Conservation (phyloP, 2,113 vertebrate genomes). For the Hypocryptadius cinnamomeus region DNA sequence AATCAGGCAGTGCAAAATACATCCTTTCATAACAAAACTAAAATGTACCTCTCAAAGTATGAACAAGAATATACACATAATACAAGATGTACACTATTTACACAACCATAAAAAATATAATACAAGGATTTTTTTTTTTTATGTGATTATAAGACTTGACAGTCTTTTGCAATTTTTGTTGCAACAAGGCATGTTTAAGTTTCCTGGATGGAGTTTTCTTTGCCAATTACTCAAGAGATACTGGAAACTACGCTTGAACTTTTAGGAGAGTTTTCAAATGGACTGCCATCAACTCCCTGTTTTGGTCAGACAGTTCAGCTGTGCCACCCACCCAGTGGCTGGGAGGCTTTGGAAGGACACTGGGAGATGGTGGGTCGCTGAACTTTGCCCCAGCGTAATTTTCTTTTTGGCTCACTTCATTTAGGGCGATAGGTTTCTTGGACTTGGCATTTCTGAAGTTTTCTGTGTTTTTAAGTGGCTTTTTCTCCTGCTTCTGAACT, state of each 20-base stretch:
- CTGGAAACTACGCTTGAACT: slow-evolving; percentile 73
- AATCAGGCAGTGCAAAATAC: slow-evolving; percentile 76
- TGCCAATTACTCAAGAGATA: slow-evolving; percentile 8
- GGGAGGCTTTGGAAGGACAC: slow-evolving; percentile 91
- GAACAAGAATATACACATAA: slow-evolving; percentile 90
- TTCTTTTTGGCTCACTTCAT: slow-evolving; percentile 79
- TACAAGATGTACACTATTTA: slow-evolving; percentile 91
- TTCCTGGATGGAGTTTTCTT: slow-evolving; percentile 55
- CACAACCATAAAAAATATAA: slow-evolving; percentile 82
- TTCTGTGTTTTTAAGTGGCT: slow-evolving; percentile 73
- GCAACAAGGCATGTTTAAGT: slow-evolving; percentile 71
- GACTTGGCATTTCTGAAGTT: slow-evolving; percentile 64
- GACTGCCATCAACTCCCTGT: slow-evolving; percentile 84
- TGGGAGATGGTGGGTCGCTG: slow-evolving; percentile 92
- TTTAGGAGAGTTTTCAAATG: slow-evolving; percentile 91
- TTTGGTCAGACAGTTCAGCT: slow-evolving; percentile 69
- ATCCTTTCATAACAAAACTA: slow-evolving; percentile 97
- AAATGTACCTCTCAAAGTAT: slow-evolving; percentile 88
- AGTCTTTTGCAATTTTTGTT: slow-evolving; percentile 68
- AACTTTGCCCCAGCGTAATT: slow-evolving; percentile 94
- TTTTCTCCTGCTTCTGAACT: slow-evolving; percentile 72
- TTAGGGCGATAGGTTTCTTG: slow-evolving; percentile 51
- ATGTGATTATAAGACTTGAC: slow-evolving; percentile 56
- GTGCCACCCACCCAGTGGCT: slow-evolving; percentile 88
- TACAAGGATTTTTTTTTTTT: slow-evolving; percentile 60